A percentile compares a stretch with the other conserved stretches of the same genome.
These are phyloP conservation scores for Mythimna loreyi DNA, from an alignment of 2,888 invertebrate species.

Conservation along the genomic window DNA sequence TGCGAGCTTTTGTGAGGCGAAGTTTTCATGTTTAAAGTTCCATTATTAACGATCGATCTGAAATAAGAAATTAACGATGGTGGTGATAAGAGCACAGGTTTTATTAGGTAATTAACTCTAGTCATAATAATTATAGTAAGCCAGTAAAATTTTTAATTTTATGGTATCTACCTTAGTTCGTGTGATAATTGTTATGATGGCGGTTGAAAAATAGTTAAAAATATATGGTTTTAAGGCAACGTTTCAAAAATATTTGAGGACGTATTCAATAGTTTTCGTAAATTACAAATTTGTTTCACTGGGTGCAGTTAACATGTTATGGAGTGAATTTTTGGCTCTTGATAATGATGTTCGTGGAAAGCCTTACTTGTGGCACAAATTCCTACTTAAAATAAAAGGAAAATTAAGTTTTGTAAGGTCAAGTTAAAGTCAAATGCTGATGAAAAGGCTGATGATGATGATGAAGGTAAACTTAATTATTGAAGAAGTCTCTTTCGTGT, in stretches of 20 bases:
- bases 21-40: constrained; percentile 39
- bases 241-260: neutral
- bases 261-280: neutral
- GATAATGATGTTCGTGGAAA: constrained; percentile 31
- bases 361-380: constrained; percentile 12
- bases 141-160: constrained; percentile 28
- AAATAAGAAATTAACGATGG: constrained; percentile 26
- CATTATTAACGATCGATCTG: constrained; percentile 28
- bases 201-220: neutral
- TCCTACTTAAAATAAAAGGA: constrained; percentile 28
- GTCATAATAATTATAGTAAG: constrained; percentile 19
- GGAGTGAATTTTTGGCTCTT: constrained; percentile 17
- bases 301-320: neutral
- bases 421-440: too few species aligned
- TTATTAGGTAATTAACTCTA: constrained; percentile 14
- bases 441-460: too few species aligned
- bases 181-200: constrained; percentile 12
- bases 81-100: constrained; percentile 14
- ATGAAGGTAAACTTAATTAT: constrained; percentile 35
- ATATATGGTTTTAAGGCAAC: neutral
- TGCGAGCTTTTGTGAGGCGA: constrained; percentile 27
- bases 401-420: constrained; percentile 22
- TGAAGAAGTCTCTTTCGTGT: too few species aligned
- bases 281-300: neutral
- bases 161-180: neutral